phyloP scores from a whole-genome alignment of 2,113 vertebrate species.

The Vulpes lagopus region DNA sequence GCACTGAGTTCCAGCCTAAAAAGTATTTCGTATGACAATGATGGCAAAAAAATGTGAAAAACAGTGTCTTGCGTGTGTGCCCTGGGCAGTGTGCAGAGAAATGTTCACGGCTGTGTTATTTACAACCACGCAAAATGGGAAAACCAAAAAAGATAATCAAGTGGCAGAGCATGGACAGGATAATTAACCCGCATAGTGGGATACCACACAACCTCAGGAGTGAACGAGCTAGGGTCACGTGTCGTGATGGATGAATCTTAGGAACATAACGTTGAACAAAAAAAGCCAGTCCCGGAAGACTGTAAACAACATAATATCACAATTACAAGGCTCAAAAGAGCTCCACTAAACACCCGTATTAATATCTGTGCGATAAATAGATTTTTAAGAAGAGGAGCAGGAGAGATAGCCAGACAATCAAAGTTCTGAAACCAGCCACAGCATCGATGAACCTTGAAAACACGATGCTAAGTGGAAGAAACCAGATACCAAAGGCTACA shows the following conservation, averaged over 20 bases:
- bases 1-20: not conserved
- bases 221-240: not conserved
- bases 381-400: not conserved
- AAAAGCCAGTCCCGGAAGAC: not conserved
- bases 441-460: not conserved
- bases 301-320: not conserved
- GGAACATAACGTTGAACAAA: not conserved
- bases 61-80: not conserved
- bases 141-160: not conserved
- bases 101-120: not conserved
- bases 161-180: not conserved
- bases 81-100: too few relatives aligned
- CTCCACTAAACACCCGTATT: not conserved
- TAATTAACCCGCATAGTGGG: not conserved
- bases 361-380: not conserved
- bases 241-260: not conserved
- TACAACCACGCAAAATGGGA: not conserved
- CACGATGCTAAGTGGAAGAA: not conserved
- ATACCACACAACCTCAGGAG: not conserved
- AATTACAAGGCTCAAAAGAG: slow-evolving; percentile 22
- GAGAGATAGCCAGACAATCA: too few relatives aligned
- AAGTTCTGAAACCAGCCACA: not conserved
- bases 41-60: not conserved
- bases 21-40: not conserved
- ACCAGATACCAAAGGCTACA: not conserved